Evolutionary conservation across 2,888 invertebrate species (phyloP), one percentile per base, ranked within the genome.

Genomic region (Perizoma flavofasciatum): DNA sequence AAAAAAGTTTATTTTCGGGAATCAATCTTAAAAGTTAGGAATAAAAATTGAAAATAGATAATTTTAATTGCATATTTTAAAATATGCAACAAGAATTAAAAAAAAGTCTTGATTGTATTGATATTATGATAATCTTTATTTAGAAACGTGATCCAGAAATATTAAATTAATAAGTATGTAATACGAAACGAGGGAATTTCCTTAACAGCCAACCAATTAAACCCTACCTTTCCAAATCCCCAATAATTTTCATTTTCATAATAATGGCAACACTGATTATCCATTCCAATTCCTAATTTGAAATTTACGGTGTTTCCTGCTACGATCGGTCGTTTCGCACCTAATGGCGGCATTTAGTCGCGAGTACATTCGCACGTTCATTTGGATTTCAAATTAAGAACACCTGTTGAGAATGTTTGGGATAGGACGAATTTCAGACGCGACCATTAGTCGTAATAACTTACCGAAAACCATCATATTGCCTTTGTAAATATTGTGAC

Each of bases 361-460:
- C 71, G 67, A 72, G 77, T 77, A 77, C 78, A 72, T 70, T 68
- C 48, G 48, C 67, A 65, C 78, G 76, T 82, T 83, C 85, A 84
- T 88, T 88, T 85, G 82, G 82, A 83, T 82, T 83, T 74, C 78
- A 83, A 88, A 88, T 88, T 83, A 85, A 79, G 76, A 77, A 78
- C 89, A 88, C 89, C 89, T 89, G 89, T 89, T 89, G 87, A 76
- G 66, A 63, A 68, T 70, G 56, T 49, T 61, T 50, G 56, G 50
- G 54, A 50, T 40, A 62, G 52, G 5, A 40, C 22, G 35, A 51
- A n/a, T 32, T 40, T 56, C 51, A 40, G 44, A 53, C 40, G 53
- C 58, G 55, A 37, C 56, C 45, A 58, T 50, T 34, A 32, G 33
- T 10, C 10, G 39, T 61, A 63, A 44, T 47, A 22, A 22, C 22